Percentiles rank a stretch among this genome's conserved stretches.
phyloP scores from a whole-genome alignment of 2,113 vertebrate species.

The Xenus cinereus region DNA sequence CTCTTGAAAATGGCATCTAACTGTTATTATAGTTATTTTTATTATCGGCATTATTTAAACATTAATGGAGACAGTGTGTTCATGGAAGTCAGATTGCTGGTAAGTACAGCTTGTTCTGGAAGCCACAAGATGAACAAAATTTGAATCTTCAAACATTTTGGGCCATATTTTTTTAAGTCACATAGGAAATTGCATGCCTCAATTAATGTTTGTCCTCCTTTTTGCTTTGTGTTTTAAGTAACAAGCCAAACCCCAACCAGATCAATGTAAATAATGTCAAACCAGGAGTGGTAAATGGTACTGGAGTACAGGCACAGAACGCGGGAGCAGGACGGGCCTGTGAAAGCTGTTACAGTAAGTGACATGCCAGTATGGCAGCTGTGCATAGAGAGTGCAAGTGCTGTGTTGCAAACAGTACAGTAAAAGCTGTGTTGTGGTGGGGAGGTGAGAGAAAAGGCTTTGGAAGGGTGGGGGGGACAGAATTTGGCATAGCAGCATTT shows the following conservation, averaged over 20 bases:
- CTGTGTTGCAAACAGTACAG: neutral
- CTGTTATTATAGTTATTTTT: neutral
- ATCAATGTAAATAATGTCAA: constrained; percentile 89
- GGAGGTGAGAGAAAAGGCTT: neutral
- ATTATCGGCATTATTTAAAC: neutral
- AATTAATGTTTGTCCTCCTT: neutral
- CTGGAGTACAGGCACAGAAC: constrained; percentile 76
- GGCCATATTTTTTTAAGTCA: neutral
- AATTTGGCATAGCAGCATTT: neutral
- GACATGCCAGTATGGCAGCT: neutral
- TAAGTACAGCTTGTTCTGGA: neutral
- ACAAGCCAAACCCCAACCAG: constrained; percentile 99
- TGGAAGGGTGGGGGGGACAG: neutral
- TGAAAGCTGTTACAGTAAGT: constrained; percentile 98
- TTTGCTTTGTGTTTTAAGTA: constrained; percentile 77
- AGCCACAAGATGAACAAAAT: neutral
- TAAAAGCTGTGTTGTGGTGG: neutral
- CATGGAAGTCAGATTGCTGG: neutral
- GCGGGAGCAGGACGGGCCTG: constrained; percentile 86
- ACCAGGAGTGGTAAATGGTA: constrained; percentile 90
- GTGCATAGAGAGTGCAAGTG: neutral
- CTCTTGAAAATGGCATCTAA: neutral
- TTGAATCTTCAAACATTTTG: neutral
- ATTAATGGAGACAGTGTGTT: neutral
- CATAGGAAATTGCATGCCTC: neutral